phyloP scores from a whole-genome alignment of 2,888 invertebrate species.

The Tetramorium bicarinatum region DNA sequence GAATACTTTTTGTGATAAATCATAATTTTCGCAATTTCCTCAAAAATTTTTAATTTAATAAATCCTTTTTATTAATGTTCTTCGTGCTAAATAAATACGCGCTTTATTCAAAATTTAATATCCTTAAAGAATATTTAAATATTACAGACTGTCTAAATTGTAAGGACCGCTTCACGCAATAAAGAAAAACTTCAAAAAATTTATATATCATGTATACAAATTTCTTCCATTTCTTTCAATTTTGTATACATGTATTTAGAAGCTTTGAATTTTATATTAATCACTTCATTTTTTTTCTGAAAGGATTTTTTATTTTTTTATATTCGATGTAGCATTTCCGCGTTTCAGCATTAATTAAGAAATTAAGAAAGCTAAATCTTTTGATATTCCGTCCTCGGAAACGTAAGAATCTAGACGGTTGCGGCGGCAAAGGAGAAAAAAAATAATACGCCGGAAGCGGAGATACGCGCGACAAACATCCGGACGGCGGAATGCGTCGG shows the following conservation, averaged over 20 bases:
- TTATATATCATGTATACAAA: not conserved
- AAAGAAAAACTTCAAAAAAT: not conserved
- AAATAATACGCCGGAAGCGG: slow-evolving; percentile 59
- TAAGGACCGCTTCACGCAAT: not conserved
- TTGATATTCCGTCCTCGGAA: not conserved
- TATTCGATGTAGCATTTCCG: not conserved
- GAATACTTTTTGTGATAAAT: not conserved
- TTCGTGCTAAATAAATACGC: not conserved
- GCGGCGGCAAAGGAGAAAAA: slow-evolving; percentile 21
- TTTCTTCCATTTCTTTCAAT: not conserved
- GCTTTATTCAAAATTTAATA: not conserved
- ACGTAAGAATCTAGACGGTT: not conserved
- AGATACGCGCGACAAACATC: slow-evolving; percentile 52
- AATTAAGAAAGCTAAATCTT: not conserved
- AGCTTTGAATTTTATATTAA: not conserved
- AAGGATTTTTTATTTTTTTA: not conserved
- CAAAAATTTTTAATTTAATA: too few relatives aligned
- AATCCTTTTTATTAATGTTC: not conserved
- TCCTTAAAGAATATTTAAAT: not conserved
- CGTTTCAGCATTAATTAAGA: not conserved
- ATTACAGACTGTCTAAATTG: not conserved
- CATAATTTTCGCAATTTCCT: not conserved
- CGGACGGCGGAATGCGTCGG: slow-evolving; percentile 19
- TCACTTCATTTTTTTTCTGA: not conserved
- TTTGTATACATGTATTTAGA: not conserved